phyloP scores from a whole-genome alignment of 1,140 invertebrate genomes.

The Paracyclopina nana region DNA sequence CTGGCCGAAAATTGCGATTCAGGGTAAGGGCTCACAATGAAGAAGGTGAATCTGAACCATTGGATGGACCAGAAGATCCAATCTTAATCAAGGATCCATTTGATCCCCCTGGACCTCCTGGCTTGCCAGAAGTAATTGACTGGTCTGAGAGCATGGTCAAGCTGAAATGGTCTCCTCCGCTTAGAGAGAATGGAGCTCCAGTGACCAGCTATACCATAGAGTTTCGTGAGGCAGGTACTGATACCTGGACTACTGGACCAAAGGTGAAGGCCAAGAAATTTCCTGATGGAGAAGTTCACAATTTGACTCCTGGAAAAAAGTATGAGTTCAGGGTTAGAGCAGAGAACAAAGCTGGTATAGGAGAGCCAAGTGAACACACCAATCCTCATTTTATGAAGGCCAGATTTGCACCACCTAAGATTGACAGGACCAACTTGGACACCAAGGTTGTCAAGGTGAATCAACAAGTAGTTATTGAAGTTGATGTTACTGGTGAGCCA shows the following conservation, averaged over 20 bases:
- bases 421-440: conserved; percentile 75
- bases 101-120: conserved; percentile 68
- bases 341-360: conserved; percentile 84
- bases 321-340: conserved; percentile 88
- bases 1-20: conserved; percentile 82
- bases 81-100: conserved; percentile 89
- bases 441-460: conserved; percentile 66
- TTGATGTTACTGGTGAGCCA: conserved; percentile 76
- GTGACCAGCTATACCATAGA: conserved; percentile 86
- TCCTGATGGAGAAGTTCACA: conserved; percentile 51
- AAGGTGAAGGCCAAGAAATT: conserved; percentile 55
- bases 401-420: conserved; percentile 74
- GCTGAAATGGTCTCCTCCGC: conserved; percentile 86
- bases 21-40: conserved; percentile 84
- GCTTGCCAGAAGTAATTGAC: conserved; percentile 74
- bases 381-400: conserved; percentile 88
- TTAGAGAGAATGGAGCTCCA: conserved; percentile 83
- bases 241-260: conserved; percentile 40
- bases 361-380: conserved; percentile 82
- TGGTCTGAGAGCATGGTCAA: conserved; percentile 81
- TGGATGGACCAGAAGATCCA: conserved; percentile 55
- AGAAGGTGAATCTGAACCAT: conserved; percentile 78
- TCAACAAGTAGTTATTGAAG: conserved; percentile 64
- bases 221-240: conserved; percentile 45
- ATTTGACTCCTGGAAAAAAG: conserved; percentile 77